Evolutionary conservation across 2,888 invertebrate genomes (phyloP), one percentile per base, ranked within the genome.

Genomic region (Drosophila hamatofila): DNA sequence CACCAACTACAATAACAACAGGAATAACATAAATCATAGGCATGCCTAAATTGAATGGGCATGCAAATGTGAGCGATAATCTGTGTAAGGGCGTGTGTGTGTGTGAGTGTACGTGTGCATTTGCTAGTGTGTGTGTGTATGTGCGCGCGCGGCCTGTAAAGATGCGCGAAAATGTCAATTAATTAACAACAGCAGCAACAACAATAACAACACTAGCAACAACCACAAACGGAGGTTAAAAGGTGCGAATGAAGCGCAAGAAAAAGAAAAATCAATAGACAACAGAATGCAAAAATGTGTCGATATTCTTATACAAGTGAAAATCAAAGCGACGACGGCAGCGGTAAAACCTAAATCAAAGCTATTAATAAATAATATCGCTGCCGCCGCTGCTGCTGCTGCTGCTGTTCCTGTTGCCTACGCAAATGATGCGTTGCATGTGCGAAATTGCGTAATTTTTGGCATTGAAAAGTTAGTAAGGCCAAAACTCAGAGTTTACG

Each of bases 201-300:
- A 30, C 18, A 83, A 55, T 35, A 69, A 11, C 11, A 83, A 61
- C 39, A 37, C 37, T 33, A 74, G 62, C 62, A 83, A 56, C 46
- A 82, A 56, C 54, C 70, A 70, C 33, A 61, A 58, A 18, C 69
- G 71, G 63, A 69, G 88, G 84, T 58, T 73, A 80, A 83, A 72
- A 83, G 83, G 88, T 84, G 89, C 84, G 89, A 84, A 88, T 84
- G 89, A 88, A 78, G 85, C 88, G 88, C 67, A 87, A 83, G 80
- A 84, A 87, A 87, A 89, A 88, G 76, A 83, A 83, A 89, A 89
- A 87, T 87, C 88, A 89, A 88, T 84, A 85, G 78, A 48, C 48
- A 55, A 70, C 59, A 62, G 70, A 84, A 80, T 83, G 82, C 82
- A 75, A 78, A 88, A 78, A 84, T 84, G 87, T 74, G 56, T 81